Conservation (phyloP, 1,140 invertebrate genomes). For the Battus philenor region DNA sequence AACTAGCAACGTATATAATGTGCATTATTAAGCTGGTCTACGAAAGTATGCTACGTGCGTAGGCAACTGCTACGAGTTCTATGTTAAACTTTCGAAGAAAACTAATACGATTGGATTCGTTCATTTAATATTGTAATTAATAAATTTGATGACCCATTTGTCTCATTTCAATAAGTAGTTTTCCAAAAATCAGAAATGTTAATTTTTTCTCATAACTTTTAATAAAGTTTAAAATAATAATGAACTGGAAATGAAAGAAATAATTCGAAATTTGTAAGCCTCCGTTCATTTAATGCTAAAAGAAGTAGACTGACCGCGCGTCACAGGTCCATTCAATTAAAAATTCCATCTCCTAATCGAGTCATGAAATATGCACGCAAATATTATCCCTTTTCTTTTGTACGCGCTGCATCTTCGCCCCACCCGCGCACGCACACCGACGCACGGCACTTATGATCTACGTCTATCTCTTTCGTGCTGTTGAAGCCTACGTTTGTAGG, state of each 20-base stretch:
- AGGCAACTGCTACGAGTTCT: background rate
- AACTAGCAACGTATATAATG: too few species aligned
- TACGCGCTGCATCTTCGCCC: constrained; percentile 72
- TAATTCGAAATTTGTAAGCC: too few species aligned
- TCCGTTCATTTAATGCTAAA: too few species aligned
- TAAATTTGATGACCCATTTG: too few species aligned
- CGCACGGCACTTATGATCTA: constrained; percentile 64
- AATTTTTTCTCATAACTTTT: too few species aligned
- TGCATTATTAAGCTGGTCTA: background rate
- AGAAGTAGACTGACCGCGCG: constrained; percentile 60
- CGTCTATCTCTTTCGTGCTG: constrained; percentile 48
- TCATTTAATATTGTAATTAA: too few species aligned
- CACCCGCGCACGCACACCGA: constrained; percentile 73
- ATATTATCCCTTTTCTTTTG: constrained; percentile 75
- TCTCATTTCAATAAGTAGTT: too few species aligned
- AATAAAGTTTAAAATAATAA: too few species aligned
- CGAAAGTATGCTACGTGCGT: constrained; percentile 13
- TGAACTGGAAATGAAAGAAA: too few species aligned
- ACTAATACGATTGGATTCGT: too few species aligned
- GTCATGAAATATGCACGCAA: constrained; percentile 75
- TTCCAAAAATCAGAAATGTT: too few species aligned
- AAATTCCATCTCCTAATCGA: constrained; percentile 76
- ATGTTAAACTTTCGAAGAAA: too few species aligned
- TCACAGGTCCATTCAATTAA: constrained; percentile 69
- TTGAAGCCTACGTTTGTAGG: constrained; percentile 27